Percentiles rank a stretch among this genome's conserved stretches.
Evolutionary conservation across 2,888 invertebrate species (phyloP).

Genomic region (Leptinotarsa juncta): DNA sequence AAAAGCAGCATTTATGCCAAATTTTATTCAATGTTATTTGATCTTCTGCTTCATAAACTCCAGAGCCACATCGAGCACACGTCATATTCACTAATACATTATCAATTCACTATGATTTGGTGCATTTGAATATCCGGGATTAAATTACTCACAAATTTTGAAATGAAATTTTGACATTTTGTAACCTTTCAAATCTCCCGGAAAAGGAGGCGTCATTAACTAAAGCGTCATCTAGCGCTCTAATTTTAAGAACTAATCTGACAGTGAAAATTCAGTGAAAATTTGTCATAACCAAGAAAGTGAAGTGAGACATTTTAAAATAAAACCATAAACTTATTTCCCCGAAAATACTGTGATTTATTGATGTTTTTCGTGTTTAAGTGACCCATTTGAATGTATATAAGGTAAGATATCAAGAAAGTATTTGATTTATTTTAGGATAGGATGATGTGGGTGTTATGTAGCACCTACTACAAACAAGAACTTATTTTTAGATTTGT

Average conservation of each 20-base stretch:
- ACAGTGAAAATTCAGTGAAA: slow-evolving; percentile 41
- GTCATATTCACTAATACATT: slow-evolving; percentile 42
- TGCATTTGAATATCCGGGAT: neutral
- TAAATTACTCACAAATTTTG: slow-evolving; percentile 1
- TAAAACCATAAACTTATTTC: slow-evolving; percentile 47
- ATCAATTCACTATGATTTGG: slow-evolving; percentile 9
- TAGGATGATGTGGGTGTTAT: slow-evolving; percentile 52
- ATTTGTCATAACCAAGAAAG: slow-evolving; percentile 59
- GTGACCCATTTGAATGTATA: slow-evolving; percentile 42
- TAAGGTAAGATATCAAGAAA: slow-evolving; percentile 37
- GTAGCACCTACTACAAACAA: slow-evolving; percentile 41
- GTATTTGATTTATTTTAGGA: slow-evolving; percentile 21
- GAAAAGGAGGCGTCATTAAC: slow-evolving; percentile 36
- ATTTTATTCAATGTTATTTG: slow-evolving; percentile 56
- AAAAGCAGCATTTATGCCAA: slow-evolving; percentile 57
- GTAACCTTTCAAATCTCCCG: slow-evolving; percentile 38
- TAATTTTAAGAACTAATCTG: slow-evolving; percentile 29
- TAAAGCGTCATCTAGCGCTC: slow-evolving; percentile 43
- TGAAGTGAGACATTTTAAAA: slow-evolving; percentile 43
- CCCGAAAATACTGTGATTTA: slow-evolving; percentile 48
- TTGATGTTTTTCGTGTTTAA: slow-evolving; percentile 45
- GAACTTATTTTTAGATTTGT: slow-evolving; percentile 52
- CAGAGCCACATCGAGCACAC: slow-evolving; percentile 54
- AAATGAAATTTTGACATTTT: slow-evolving; percentile 39
- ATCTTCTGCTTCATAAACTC: slow-evolving; percentile 51